Evolutionary conservation across 2,888 invertebrate genomes (phyloP), one percentile per base, ranked within the genome.

Genomic region (Drymonia ruficornis): DNA sequence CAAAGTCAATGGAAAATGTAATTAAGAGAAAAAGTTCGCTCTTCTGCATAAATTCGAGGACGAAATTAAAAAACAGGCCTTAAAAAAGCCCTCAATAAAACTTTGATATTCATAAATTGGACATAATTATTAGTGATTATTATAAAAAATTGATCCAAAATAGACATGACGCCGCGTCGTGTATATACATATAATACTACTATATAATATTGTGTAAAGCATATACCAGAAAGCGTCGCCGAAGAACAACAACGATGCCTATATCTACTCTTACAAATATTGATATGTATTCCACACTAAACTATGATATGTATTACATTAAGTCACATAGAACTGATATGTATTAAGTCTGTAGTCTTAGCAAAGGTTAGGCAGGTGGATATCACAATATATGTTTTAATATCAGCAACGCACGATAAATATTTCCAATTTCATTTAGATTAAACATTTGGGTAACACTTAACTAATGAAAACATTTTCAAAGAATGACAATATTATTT

Each of bases 171-270:
- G 23, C 11, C 31, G 28, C 28, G 8, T 2, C 11, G 0, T 11
- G 11, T 2, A 11, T 31, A 31, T 28, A 46, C 11, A 49, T 40
- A 19, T 28, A 16, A 52, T 18, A 16, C n/a, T 13, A 6, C 12
- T n/a, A 36, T 40, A 40, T 16, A 16, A 38, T n/a, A 38, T 38
- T 40, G n/a, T 16, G 9, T 12, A 40, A 19, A 23, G 18, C 11
- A 18, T 31, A 55, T 65, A 78, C 77, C 76, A 81, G 80, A 73
- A 76, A 81, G 80, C 81, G 77, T 72, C 84, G 79, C 73, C 82
- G 84, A 83, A 87, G 86, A 88, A 89, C 91, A 91, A 91, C 90
- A 91, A 90, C 86, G 77, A 87, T 82, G 65, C 79, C 86, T 89
- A 87, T 79, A 72, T 59, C 89, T 90, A 91, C 87, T 40, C 86